These are phyloP conservation scores for Eubasilissa splendida DNA, from an alignment of 2,888 invertebrate genomes.

Conservation along the genomic window DNA sequence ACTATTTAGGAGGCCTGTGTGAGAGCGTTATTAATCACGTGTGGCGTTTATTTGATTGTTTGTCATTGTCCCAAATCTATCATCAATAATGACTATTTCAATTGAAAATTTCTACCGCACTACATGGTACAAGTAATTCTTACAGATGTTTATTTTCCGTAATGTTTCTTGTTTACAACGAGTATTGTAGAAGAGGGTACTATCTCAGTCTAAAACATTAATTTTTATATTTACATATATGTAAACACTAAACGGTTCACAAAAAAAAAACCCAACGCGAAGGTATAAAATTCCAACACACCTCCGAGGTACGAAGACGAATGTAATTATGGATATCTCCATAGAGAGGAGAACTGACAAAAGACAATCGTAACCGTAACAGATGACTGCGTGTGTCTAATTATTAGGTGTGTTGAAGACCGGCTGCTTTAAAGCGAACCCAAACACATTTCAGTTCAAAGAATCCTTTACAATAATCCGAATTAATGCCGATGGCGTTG, in stretches of 20 bases:
- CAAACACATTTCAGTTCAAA: conserved; percentile 52
- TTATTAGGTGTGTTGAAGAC: conserved; percentile 45
- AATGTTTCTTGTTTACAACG: no score
- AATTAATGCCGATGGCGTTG: conserved; percentile 41
- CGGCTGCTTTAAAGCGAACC: conserved; percentile 46
- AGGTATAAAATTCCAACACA: conserved; percentile 9
- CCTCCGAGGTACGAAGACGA: conserved; percentile 11
- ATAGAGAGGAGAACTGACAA: conserved; percentile 34
- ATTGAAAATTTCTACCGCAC: no score
- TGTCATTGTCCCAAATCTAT: no score
- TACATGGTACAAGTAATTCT: no score
- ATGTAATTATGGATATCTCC: conserved; percentile 32
- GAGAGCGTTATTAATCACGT: no score
- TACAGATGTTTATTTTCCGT: no score
- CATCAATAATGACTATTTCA: no score
- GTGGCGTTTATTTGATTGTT: no score
- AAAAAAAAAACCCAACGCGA: conserved; percentile 7
- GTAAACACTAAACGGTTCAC: background rate
- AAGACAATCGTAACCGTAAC: conserved; percentile 47
- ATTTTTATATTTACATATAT: no score
- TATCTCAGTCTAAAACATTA: no score
- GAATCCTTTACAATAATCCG: conserved; percentile 55
- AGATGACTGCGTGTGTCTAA: conserved; percentile 44
- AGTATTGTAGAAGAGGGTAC: no score
- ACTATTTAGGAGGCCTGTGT: no score